Evolutionary conservation across 2,888 invertebrate genomes (phyloP).

Genomic region (Meiosimyza platycephala): DNA sequence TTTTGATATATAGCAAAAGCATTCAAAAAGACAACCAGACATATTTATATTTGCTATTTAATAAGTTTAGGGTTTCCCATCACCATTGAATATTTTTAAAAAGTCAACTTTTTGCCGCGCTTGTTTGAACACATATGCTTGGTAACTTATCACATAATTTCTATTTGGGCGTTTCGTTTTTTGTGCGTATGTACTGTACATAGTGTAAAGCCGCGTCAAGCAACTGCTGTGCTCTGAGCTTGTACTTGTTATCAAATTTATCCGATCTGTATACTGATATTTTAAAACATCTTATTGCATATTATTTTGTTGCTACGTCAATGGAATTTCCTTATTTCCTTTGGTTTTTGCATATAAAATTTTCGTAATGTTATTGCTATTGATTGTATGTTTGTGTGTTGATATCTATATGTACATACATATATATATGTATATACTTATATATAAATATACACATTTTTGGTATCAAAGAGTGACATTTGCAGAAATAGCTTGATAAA

Average conservation of each 20-base stretch:
- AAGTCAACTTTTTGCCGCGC: too few relatives aligned
- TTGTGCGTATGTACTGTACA: neutral
- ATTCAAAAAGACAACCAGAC: too few relatives aligned
- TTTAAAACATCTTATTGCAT: neutral
- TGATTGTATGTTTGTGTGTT: too few relatives aligned
- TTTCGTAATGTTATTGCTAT: neutral
- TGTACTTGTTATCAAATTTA: slow-evolving; percentile 26
- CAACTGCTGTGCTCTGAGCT: neutral
- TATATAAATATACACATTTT: too few relatives aligned
- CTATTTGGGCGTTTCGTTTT: neutral
- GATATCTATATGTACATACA: neutral
- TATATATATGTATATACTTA: neutral
- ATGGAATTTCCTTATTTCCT: neutral
- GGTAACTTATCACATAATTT: too few relatives aligned
- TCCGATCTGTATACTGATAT: slow-evolving; percentile 8
- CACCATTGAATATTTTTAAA: too few relatives aligned
- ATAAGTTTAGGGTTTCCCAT: too few relatives aligned
- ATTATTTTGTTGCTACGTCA: neutral
- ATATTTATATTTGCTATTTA: too few relatives aligned
- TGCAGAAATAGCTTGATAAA: too few relatives aligned
- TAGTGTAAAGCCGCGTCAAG: neutral
- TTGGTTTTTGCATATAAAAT: neutral
- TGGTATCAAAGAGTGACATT: too few relatives aligned
- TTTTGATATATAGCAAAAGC: too few relatives aligned
- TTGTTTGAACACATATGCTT: too few relatives aligned